Percentiles rank a stretch among this genome's conserved stretches.
Evolutionary conservation across 2,888 invertebrate genomes (phyloP).

Genomic region (Ctena decussata): DNA sequence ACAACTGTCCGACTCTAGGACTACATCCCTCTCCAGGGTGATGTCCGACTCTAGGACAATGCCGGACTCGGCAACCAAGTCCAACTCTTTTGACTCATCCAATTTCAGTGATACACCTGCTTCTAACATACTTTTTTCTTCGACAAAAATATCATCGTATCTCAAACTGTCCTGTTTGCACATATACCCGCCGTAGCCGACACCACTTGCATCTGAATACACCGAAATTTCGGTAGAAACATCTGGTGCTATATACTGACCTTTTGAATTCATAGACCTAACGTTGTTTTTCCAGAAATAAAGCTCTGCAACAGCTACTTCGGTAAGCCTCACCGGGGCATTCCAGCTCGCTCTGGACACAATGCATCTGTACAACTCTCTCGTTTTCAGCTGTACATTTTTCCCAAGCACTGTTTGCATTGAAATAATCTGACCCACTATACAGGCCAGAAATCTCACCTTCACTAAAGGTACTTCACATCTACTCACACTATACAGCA

Average conservation of each 20-base stretch:
- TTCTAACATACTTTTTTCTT: neutral
- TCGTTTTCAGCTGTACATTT: slow-evolving; percentile 2
- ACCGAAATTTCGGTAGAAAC: neutral
- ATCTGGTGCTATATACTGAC: neutral
- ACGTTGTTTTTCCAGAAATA: slow-evolving; percentile 16
- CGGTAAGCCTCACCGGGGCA: slow-evolving; percentile 7
- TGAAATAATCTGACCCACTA: slow-evolving; percentile 33
- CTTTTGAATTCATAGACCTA: neutral
- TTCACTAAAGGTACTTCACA: neutral
- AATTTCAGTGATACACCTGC: too few relatives aligned
- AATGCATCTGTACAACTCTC: slow-evolving; percentile 28
- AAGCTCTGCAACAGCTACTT: slow-evolving; percentile 10
- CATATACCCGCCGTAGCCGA: slow-evolving; percentile 26
- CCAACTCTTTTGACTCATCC: too few relatives aligned
- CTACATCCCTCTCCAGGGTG: too few relatives aligned
- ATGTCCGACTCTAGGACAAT: too few relatives aligned
- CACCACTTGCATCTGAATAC: slow-evolving; percentile 22
- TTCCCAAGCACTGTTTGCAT: slow-evolving; percentile 25
- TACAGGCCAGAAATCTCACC: slow-evolving; percentile 6
- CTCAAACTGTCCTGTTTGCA: too few relatives aligned
- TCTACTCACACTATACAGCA: neutral
- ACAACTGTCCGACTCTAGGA: neutral
- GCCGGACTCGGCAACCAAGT: too few relatives aligned
- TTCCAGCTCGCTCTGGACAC: slow-evolving; percentile 39
- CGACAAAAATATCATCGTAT: neutral